Evolutionary conservation across 2,113 vertebrate genomes (phyloP).

Genomic region (Leptosomus discolor): DNA sequence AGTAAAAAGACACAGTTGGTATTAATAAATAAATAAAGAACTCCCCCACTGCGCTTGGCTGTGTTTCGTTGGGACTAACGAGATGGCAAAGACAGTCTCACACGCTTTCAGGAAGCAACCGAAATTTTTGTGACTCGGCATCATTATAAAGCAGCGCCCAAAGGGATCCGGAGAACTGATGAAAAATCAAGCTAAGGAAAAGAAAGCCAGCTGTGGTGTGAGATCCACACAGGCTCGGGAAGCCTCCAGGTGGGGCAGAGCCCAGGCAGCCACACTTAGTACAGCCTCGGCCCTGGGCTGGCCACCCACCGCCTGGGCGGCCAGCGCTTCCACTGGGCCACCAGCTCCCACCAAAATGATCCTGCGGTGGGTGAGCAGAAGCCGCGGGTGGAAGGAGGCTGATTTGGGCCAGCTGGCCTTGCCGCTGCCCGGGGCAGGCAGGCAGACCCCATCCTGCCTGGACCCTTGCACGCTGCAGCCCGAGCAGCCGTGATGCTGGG

Average conservation of each 20-base stretch:
- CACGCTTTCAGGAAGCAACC: neutral
- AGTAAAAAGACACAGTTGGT: neutral
- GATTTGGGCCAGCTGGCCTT: neutral
- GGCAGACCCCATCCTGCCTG: neutral
- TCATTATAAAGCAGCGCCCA: neutral
- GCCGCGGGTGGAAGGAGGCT: neutral
- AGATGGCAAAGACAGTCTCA: neutral
- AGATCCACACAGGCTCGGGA: neutral
- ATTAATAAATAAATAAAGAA: neutral
- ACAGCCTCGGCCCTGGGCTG: neutral
- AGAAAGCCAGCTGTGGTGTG: neutral
- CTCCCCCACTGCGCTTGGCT: neutral
- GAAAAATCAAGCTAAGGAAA: neutral
- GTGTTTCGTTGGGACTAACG: neutral
- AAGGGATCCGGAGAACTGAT: neutral
- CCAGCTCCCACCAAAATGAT: neutral
- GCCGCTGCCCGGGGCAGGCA: neutral
- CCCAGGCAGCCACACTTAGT: neutral
- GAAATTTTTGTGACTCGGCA: neutral
- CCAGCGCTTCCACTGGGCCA: fast-evolving
- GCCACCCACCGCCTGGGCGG: neutral
- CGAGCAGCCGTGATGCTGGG: fast-evolving
- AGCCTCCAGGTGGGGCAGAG: neutral
- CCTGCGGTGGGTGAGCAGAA: neutral
- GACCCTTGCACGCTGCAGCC: neutral